Evolutionary conservation across 2,888 invertebrate species (phyloP).

Genomic region (Octonoba sinensis): DNA sequence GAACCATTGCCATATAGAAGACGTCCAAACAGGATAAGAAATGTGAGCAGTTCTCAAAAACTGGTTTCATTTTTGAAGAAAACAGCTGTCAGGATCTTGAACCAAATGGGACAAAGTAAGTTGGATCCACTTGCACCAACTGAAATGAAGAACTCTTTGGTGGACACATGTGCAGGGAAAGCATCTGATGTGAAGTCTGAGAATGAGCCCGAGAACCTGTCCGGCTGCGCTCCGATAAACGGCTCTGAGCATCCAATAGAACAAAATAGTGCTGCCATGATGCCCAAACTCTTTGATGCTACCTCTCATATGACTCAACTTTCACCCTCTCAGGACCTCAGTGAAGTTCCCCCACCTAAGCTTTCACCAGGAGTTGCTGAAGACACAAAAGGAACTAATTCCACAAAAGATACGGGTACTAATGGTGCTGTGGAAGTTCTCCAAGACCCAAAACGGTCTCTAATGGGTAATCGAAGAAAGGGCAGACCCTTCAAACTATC

Average conservation of each 20-base stretch:
- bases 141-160: conserved; percentile 19
- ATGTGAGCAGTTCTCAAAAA: conserved; percentile 60
- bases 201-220: conserved; percentile 23
- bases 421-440: conserved; percentile 63
- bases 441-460: conserved; percentile 66
- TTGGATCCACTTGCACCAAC: conserved; percentile 22
- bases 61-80: conserved; percentile 65
- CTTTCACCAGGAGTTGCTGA: conserved; percentile 44
- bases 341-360: conserved; percentile 55
- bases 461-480: conserved; percentile 66
- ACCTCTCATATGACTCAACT: conserved; percentile 49
- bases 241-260: conserved; percentile 1
- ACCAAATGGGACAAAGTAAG: conserved; percentile 61
- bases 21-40: conserved; percentile 49
- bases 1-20: conserved; percentile 65
- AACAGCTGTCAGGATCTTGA: conserved; percentile 63
- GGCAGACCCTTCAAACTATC: conserved; percentile 61
- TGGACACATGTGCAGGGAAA: not conserved
- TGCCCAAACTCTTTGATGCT: conserved; percentile 57
- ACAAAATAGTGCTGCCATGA: conserved; percentile 20
- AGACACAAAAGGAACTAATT: conserved; percentile 27
- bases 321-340: conserved; percentile 44
- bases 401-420: conserved; percentile 8
- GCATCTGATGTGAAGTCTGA: conserved; percentile 14
- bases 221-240: not conserved